Conservation (phyloP, 2,113 vertebrate species). For the Callionymus lyra region DNA sequence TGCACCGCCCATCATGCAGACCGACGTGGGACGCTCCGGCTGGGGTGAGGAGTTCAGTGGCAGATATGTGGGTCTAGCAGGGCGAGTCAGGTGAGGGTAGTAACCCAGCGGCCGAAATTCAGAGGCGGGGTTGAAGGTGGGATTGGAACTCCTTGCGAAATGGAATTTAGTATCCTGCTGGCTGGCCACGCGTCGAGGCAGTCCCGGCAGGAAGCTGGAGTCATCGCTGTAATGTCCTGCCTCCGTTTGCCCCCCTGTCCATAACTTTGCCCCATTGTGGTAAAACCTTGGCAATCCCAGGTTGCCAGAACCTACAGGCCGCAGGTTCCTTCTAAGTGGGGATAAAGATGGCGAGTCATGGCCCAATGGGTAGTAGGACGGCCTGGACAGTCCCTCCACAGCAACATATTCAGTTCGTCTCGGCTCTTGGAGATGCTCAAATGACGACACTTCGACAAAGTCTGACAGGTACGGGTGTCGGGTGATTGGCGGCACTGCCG, state of each 20-base stretch:
- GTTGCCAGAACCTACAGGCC: conserved; percentile 28
- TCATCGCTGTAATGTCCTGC: conserved; percentile 68
- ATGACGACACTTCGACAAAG: conserved; percentile 60
- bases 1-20: conserved; percentile 46
- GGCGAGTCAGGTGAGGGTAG: conserved; percentile 72
- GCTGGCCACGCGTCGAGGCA: conserved; percentile 77
- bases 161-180: conserved; percentile 84
- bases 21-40: conserved; percentile 43
- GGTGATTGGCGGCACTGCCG: conserved; percentile 18
- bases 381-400: conserved; percentile 38
- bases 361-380: conserved; percentile 20
- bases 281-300: conserved; percentile 57
- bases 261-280: conserved; percentile 30
- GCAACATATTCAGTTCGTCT: conserved; percentile 28
- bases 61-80: conserved; percentile 59
- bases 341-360: conserved; percentile 30
- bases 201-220: conserved; percentile 66
- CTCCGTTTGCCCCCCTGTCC: conserved; percentile 27
- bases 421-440: conserved; percentile 62
- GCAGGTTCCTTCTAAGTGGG: conserved; percentile 43
- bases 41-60: conserved; percentile 60
- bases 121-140: conserved; percentile 55
- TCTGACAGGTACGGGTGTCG: conserved; percentile 56
- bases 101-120: conserved; percentile 86
- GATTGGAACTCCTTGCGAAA: conserved; percentile 35